These are phyloP conservation scores for Lepisosteus oculatus DNA, from an alignment of 2,113 vertebrate species.

Conservation along the genomic window DNA sequence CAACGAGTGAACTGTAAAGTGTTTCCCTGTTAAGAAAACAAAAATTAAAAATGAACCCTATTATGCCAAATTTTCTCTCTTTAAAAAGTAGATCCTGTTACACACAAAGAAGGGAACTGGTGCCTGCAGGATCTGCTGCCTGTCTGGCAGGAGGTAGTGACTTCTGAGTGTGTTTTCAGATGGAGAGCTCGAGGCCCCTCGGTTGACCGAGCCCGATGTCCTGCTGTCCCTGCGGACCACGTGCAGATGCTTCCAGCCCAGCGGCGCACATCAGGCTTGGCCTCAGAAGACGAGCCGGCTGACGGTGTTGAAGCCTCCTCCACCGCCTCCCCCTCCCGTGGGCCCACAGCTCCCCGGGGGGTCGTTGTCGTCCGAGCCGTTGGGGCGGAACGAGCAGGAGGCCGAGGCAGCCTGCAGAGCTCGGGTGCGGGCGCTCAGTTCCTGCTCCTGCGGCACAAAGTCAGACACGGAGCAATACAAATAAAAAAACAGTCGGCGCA, in stretches of 20 bases:
- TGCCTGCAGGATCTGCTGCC: constrained; percentile 6
- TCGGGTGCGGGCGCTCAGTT: constrained; percentile 88
- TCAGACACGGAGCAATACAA: background rate
- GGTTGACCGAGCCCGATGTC: too few relatives aligned
- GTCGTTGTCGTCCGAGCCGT: constrained; percentile 95
- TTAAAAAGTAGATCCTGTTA: constrained; percentile 6
- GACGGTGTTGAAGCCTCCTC: constrained; percentile 84
- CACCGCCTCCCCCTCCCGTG: constrained; percentile 74
- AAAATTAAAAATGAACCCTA: constrained; percentile 25
- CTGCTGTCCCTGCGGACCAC: too few relatives aligned
- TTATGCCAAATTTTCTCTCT: constrained; percentile 12
- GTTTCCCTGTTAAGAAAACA: background rate
- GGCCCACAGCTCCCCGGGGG: constrained; percentile 95
- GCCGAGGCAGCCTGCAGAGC: constrained; percentile 89
- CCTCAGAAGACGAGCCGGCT: constrained; percentile 91
- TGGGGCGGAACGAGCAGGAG: constrained; percentile 89
- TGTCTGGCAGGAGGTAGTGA: constrained; percentile 8
- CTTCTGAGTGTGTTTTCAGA: background rate
- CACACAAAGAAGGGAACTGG: background rate
- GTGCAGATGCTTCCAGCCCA: too few relatives aligned
- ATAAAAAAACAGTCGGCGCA: too few relatives aligned
- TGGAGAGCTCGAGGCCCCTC: background rate
- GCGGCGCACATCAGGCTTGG: background rate
- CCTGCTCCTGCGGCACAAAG: constrained; percentile 78
- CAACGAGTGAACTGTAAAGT: background rate